Evolutionary conservation across 2,797 vertebrate species (phyloP).

Genomic region (Sebastiscus tertius): DNA sequence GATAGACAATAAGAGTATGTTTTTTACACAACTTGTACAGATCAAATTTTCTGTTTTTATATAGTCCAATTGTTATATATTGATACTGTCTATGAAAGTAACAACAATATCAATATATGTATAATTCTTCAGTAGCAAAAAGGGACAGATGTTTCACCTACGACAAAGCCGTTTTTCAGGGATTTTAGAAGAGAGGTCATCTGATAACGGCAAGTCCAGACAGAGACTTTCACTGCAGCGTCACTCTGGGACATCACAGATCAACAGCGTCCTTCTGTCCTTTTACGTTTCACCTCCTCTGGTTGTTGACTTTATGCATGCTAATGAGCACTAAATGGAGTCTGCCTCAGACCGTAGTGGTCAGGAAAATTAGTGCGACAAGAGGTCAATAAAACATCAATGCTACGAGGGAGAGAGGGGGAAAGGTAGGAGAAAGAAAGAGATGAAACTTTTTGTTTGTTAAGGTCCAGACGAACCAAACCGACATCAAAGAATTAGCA

Average conservation of each 20-base stretch:
- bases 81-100: not conserved
- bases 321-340: conserved; percentile 47
- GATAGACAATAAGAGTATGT: not conserved
- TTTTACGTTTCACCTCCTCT: conserved; percentile 35
- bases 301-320: conserved; percentile 46
- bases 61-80: not conserved
- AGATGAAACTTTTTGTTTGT: conserved; percentile 3
- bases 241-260: conserved; percentile 4
- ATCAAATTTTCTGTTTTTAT: not conserved
- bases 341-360: conserved; percentile 24
- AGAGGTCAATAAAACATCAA: conserved; percentile 41
- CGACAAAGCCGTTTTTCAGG: not conserved
- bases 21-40: not conserved
- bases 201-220: not conserved
- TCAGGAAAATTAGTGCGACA: conserved; percentile 30
- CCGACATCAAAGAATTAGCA: not conserved
- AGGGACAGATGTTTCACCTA: not conserved
- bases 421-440: not conserved
- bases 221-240: not conserved
- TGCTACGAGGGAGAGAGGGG: not conserved
- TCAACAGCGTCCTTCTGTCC: conserved; percentile 17
- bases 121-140: not conserved
- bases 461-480: not conserved
- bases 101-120: not conserved
- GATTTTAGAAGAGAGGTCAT: conserved; percentile 4